Base-by-base conservation (phyloP, 2,113 vertebrate species). In the Ictalurus punctatus region DNA sequence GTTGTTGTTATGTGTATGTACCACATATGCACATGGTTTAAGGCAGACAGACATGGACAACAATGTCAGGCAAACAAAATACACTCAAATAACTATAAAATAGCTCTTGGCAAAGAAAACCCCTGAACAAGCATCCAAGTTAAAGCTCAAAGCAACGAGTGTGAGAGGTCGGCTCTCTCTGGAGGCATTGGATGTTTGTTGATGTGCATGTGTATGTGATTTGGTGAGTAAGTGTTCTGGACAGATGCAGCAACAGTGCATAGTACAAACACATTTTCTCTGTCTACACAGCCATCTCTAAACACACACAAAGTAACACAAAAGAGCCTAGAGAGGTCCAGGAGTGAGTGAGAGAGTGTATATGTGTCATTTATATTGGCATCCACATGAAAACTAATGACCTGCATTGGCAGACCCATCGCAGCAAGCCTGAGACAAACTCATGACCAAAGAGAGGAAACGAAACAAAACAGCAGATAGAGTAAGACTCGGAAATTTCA, bases 101-200 rank as follows among this genome's bases (percentile, higher is more conserved):
- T 86, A 67, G 52, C 56, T 81, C 44, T 67, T 87, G 82, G 88
- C 67, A 92, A 92, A 90, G 78, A 73, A 88, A 82, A 92, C 93
- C 92, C 90, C 93, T 91, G 93, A 94, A 91, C 73, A 89, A 85
- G 88, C 83, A 79, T 85, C 44, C 48, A 34, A 84, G 71, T 90
- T 87, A 94, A 95, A 94, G 83, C 88, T 89, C 61, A 59, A 89
- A 81, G 74, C 48, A 48, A 61, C 52, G 13, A 61, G 17, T 74
- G 19, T 63, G 59, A 90, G 59, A 90, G 81, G 76, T 88, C 90
- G 84, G 48, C 67, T 61, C 65, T 58, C 86, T 88, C 30, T 3
- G 34, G 25, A 84, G 56, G 83, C 87, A 78, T 7, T 56, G 37
- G 81, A 34, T 63, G 81, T 63, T 40, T 83, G 56, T 2, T 61